Base-by-base conservation (phyloP, 2,888 invertebrate species). In the Steromphala cineraria region DNA sequence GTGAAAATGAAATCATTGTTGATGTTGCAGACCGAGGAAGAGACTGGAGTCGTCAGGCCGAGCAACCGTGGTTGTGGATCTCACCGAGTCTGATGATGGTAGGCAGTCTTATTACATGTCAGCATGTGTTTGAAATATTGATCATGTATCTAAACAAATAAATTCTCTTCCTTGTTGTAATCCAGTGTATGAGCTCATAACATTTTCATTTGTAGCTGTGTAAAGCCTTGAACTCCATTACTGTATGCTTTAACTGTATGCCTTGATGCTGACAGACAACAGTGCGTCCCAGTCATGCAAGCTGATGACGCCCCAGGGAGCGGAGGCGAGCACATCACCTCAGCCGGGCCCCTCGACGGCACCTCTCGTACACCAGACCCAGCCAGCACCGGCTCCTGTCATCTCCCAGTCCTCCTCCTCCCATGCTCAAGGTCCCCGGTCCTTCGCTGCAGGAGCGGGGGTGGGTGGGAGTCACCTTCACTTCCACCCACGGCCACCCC, bases 1-100 rank as follows among this genome's bases (percentile, higher is more conserved):
- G 13, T 46, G 46, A 1, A 10, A 36, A 46, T 46, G 13, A 46
- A 13, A 46, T 10, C 46, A 46, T 46, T 46, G 46, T 46, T 13
- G 13, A 80, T 19, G 76, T 83, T 83, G 2, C 56, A 89, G 88
- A 79, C 84, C 86, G 19, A 78, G 81, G 15, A 80, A 87, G 67
- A 78, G 86, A 62, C 80, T 85, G n/a, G 87, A 87, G 56, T 75
- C 83, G 0, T 78, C 84, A 21, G 82, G 91, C 86, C 80, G 92
- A 88, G 89, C 92, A 0, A 89, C 90, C 28, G 89, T 92, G n/a
- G 89, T 92, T 13, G 91, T 92, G 7, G 92, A 92, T 84, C 87
- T 92, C 7, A 92, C 92, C 21, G 90, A 91, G 80, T 92, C 92
- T 0, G 92, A 92, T 81, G 92, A 92, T 83, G 91, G 91, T 88